phyloP scores from a whole-genome alignment of 2,113 vertebrate genomes.

The Mesocricetus auratus region DNA sequence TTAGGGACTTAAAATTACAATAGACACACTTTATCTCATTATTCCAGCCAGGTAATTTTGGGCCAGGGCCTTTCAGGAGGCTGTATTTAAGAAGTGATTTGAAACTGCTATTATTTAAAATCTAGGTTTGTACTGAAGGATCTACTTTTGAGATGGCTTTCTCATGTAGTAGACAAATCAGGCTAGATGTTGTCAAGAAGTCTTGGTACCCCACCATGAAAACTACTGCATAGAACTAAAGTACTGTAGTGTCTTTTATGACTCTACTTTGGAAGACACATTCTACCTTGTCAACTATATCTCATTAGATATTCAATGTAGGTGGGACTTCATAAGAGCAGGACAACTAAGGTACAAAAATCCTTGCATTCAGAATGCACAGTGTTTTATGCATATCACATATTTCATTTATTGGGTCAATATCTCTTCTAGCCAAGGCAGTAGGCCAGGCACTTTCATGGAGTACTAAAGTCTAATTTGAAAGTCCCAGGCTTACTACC shows the following conservation, averaged over 20 bases:
- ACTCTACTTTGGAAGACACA: background rate
- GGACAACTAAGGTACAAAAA: background rate
- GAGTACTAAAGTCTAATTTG: background rate
- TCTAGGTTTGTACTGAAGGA: background rate
- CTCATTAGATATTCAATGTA: background rate
- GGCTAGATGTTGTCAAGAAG: background rate
- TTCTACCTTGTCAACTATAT: background rate
- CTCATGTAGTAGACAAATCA: background rate
- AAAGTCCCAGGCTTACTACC: constrained; percentile 14
- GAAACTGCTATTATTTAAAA: background rate
- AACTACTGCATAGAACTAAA: background rate
- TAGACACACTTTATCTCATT: background rate
- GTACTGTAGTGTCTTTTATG: background rate
- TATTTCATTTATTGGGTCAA: constrained; percentile 2
- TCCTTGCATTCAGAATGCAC: background rate
- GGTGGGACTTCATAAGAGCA: background rate
- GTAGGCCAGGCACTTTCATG: background rate
- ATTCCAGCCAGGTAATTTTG: background rate
- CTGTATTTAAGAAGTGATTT: background rate
- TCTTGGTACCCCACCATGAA: background rate
- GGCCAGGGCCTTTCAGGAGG: background rate
- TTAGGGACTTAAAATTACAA: background rate
- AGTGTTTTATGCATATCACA: background rate
- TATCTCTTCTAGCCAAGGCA: background rate
- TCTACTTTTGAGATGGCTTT: background rate